Percentiles rank a stretch among this genome's conserved stretches.
These are phyloP conservation scores for Chromoteleia sp. DNA, from an alignment of 2,888 invertebrate species.

Conservation along the genomic window DNA sequence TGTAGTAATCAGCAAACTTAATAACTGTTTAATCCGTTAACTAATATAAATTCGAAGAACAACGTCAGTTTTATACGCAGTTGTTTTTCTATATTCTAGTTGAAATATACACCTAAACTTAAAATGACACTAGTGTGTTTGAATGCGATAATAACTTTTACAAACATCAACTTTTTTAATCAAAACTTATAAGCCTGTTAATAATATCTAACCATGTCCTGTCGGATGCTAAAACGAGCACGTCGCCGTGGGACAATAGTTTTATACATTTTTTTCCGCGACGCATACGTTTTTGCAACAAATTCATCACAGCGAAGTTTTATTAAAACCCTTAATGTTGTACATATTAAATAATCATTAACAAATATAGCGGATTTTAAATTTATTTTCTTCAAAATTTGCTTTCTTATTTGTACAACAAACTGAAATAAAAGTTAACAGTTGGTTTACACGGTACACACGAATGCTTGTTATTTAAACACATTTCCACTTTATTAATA, in stretches of 20 bases:
- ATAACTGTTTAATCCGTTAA: no score
- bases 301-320: slow-evolving; percentile 44
- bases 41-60: no score
- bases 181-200: slow-evolving; percentile 67
- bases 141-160: slow-evolving; percentile 58
- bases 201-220: slow-evolving; percentile 56
- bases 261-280: slow-evolving; percentile 42
- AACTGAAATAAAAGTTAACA: no score
- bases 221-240: slow-evolving; percentile 32
- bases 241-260: slow-evolving; percentile 51
- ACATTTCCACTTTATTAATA: neutral
- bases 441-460: neutral
- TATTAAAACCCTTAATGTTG: slow-evolving; percentile 42
- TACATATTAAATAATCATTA: neutral
- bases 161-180: slow-evolving; percentile 67
- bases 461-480: neutral
- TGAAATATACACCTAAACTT: slow-evolving; percentile 22
- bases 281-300: slow-evolving; percentile 11
- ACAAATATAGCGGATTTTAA: neutral
- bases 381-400: no score
- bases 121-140: slow-evolving; percentile 25
- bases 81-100: slow-evolving; percentile 3
- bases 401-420: no score
- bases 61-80: no score
- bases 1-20: no score